These are phyloP conservation scores for Moxostoma hubbsi DNA, from an alignment of 2,797 vertebrate species.

Conservation along the genomic window DNA sequence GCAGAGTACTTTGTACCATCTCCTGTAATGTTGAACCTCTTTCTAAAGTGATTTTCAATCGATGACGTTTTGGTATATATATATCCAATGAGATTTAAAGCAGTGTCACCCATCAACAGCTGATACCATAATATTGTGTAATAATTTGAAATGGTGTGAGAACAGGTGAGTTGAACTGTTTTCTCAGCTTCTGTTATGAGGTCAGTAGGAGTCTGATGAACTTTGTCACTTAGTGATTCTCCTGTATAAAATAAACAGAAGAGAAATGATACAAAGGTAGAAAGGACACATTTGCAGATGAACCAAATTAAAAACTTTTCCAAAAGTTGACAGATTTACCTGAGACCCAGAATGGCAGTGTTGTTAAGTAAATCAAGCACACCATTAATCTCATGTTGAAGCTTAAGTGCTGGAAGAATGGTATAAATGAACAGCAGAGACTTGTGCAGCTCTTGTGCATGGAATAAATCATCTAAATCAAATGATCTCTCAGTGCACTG, in stretches of 20 bases:
- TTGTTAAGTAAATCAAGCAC: conserved; percentile 3
- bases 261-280: not conserved
- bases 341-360: not conserved
- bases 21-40: conserved; percentile 32
- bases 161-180: conserved; percentile 17
- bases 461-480: not conserved
- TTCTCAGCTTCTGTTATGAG: not conserved
- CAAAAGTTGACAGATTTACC: not conserved
- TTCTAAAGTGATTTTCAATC: not conserved
- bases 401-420: not conserved
- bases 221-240: conserved; percentile 19
- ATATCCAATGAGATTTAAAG: conserved; percentile 40
- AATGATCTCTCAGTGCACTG: not conserved
- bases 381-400: conserved; percentile 7
- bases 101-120: conserved; percentile 6
- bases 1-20: conserved; percentile 11
- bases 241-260: conserved; percentile 5
- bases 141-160: conserved; percentile 5
- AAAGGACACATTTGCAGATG: no score
- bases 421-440: not conserved
- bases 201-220: conserved; percentile 39
- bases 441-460: not conserved
- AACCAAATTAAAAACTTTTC: not conserved
- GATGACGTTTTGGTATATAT: not conserved
- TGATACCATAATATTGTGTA: conserved; percentile 40